Conservation (phyloP, 1,140 invertebrate genomes). For the Stegodyphus mimosarum region DNA sequence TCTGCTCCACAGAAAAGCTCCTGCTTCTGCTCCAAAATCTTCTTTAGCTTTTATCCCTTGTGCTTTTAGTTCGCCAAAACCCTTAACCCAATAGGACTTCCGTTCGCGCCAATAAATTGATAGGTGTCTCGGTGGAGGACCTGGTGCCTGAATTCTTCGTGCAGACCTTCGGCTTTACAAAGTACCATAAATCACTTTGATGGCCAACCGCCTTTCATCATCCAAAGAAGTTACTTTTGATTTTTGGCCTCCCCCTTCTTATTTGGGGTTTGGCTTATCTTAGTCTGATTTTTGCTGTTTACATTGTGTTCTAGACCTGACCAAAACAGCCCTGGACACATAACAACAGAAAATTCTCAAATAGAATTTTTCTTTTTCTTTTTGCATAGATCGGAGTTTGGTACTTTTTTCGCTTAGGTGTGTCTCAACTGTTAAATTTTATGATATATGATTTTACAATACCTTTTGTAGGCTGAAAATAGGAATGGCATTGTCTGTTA, state of each 20-base stretch:
- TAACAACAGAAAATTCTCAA: not conserved
- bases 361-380: not conserved
- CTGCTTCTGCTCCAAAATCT: too few relatives aligned
- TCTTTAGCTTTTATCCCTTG: too few relatives aligned
- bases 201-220: constrained; percentile 32
- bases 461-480: too few relatives aligned
- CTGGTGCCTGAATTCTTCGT: constrained; percentile 25
- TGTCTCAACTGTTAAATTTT: not conserved
- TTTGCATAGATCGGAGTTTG: not conserved
- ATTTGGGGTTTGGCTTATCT: not conserved
- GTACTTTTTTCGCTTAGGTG: not conserved
- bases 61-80: not conserved
- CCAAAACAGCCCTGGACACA: too few relatives aligned
- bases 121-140: constrained; percentile 27
- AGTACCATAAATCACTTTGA: constrained; percentile 44
- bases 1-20: too few relatives aligned
- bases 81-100: constrained; percentile 36
- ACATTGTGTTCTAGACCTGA: too few relatives aligned
- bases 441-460: not conserved
- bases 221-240: constrained; percentile 22
- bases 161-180: constrained; percentile 40
- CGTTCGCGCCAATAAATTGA: constrained; percentile 42
- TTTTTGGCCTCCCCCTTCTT: not conserved
- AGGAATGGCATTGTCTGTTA: too few relatives aligned
- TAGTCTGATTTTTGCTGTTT: not conserved